Evolutionary conservation across 2,113 vertebrate genomes (phyloP), one percentile per base, ranked within the genome.

Genomic region (Hucho hucho): DNA sequence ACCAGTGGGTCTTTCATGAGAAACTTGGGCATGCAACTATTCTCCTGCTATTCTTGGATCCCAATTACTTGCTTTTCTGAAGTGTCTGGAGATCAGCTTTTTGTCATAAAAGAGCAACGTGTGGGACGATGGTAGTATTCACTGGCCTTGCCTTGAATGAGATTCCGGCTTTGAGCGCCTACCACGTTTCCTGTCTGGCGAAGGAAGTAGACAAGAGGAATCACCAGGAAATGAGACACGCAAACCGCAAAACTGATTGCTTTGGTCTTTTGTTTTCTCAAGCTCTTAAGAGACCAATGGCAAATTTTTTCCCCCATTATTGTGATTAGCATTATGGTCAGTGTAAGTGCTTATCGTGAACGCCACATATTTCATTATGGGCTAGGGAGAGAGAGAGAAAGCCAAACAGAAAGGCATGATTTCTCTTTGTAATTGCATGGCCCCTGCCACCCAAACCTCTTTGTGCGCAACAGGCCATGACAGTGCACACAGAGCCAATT

Each of bases 391-490:
- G 70, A 81, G 70, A 29, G 29, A 69, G 69, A 68, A 73, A 71
- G 70, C 74, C 25, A 74, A 78, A 84, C 68, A 66, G 75, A 72
- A 12, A 43, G 20, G 74, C 22, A 72, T 64, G 53, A 72, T 71
- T 65, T 47, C 24, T 9, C 24, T 9, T 56, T 71, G 70, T 69
- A 77, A 86, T 84, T 88, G 85, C 81, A 81, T 71, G 82, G 78
- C 64, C 73, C 18, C 73, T 81, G 83, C 78, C 86, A 86, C 84
- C 79, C 82, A 82, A 87, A 89, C 75, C 86, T 86, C 85, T 83
- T 80, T 64, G 78, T 90, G 90, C 80, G 89, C 87, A 91, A 87
- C 87, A 87, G 81, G 80, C 84, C 85, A 69, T 89, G 79, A 85
- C 88, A 79, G 83, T 79, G 83, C 84, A 81, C 77, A 88, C 82